Base-by-base conservation (phyloP, 2,797 vertebrate genomes). In the Austrolebias charrua region DNA sequence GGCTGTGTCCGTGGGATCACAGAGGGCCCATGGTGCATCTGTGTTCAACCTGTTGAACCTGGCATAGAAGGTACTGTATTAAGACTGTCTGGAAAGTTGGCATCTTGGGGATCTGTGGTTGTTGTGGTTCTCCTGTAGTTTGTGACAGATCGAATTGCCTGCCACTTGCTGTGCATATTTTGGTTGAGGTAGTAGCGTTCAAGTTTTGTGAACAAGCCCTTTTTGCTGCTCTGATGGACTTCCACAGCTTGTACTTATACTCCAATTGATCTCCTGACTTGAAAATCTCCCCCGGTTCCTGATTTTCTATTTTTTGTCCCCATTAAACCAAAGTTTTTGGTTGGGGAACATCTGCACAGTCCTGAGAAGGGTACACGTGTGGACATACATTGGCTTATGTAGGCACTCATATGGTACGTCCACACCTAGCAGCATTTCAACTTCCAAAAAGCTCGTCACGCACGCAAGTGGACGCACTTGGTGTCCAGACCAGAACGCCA, bases 341-440 rank as follows among this genome's bases (percentile, higher is more conserved):
- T 64, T 3, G 5, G 59, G 48, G 49, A 29, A 49, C 7, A 31
- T 38, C 19, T 3, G 4, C 10, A 43, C 15, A 19, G 44, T 50
- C 33, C 19, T 10, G 0, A 0, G 6, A 11, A 38, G 13, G 24
- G 24, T 3, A 24, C 24, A 24, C 24, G 3, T 24, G 3, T 24
- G 3, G 24, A 24, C 24, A 24, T 24, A 24, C 43, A 63, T 43
- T 18, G 55, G 43, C 28, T 54, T 4, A 55, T 63, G 19, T 54
- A 24, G 5, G 4, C 14, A 18, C 43, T 47, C 1, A 47, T 7
- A n/a, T n/a, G n/a, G n/a, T n/a, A n/a, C n/a, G n/a, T n/a, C n/a
- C n/a, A n/a, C n/a, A n/a, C n/a, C n/a, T n/a, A n/a, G n/a, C n/a
- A n/a, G n/a, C n/a, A n/a, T n/a, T n/a, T n/a, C n/a, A n/a, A n/a